These are phyloP conservation scores for Polyergus mexicanus DNA, from an alignment of 1,140 invertebrate species.

Conservation along the genomic window DNA sequence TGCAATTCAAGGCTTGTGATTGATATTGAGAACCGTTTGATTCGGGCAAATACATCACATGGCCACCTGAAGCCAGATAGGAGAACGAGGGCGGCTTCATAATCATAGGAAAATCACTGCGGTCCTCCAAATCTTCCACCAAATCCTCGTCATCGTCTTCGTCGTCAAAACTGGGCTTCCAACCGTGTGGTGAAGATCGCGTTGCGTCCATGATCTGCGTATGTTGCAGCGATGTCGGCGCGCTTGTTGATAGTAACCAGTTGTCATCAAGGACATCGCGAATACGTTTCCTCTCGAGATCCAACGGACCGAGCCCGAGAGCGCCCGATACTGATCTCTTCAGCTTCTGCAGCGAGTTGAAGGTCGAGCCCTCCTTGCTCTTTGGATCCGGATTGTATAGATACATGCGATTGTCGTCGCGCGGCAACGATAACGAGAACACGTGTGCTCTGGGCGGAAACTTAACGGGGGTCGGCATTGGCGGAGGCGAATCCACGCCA, in stretches of 20 bases:
- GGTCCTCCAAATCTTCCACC: conserved; percentile 72
- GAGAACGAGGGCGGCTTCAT: conserved; percentile 86
- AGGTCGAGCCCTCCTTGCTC: conserved; percentile 86
- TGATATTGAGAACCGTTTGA: conserved; percentile 83
- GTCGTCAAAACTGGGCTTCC: conserved; percentile 73
- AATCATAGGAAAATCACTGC: conserved; percentile 79
- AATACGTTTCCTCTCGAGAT: conserved; percentile 72
- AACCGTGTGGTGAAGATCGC: conserved; percentile 71
- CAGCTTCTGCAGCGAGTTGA: conserved; percentile 90
- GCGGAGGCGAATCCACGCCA: conserved; percentile 84
- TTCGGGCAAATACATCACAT: conserved; percentile 93
- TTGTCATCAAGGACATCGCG: conserved; percentile 87
- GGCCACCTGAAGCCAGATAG: conserved; percentile 87
- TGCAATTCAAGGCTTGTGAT: conserved; percentile 74
- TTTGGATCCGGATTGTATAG: conserved; percentile 87
- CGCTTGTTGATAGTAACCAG: conserved; percentile 92
- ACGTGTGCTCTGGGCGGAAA: conserved; percentile 89
- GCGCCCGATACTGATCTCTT: conserved; percentile 90
- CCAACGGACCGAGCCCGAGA: conserved; percentile 83
- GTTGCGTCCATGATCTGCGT: conserved; percentile 78
- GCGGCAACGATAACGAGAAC: conserved; percentile 91
- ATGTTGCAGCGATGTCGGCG: conserved; percentile 92
- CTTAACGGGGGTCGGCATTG: conserved; percentile 85
- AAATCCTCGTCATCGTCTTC: conserved; percentile 80
- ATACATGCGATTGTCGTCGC: conserved; percentile 88